Base-by-base conservation (phyloP, 2,888 invertebrate species). In the Dendrolimus pini region DNA sequence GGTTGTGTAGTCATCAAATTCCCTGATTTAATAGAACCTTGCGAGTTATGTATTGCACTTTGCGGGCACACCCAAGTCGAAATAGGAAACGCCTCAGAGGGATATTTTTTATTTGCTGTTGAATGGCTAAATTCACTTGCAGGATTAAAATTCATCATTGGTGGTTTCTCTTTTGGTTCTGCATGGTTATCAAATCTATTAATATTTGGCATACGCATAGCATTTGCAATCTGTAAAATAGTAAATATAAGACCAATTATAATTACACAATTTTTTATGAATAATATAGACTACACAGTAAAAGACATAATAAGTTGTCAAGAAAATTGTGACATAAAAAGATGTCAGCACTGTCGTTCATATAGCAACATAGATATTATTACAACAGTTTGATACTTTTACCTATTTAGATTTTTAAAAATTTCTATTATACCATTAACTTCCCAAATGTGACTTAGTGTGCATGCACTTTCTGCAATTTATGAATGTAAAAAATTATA, bases 141-240 rank as follows among this genome's bases (percentile, higher is more conserved):
- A 9, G 12, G 9, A 47, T 47, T 47, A 12, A 47, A 47, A 9
- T 47, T 53, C 55, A 72, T 65, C 56, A 62, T 63, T 54, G 74
- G 78, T 58, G 83, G 82, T 2, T 61, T 62, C 9, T 76, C 76
- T 10, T 65, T 67, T 54, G 85, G 85, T 66, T 87, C 86, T 57
- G 80, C 77, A 60, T 72, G 80, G 55, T 68, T 65, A 53, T 68
- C 63, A 54, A 58, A 59, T 56, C 59, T 62, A 53, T 62, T 58
- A 13, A 67, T 71, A 55, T 75, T 76, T 41, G 57, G 64, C 2
- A 53, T 58, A 58, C 75, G 30, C 30, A 30, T 73, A 9, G 78
- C 82, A 64, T 77, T 83, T 65, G 79, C 77, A 56, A 80, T 75
- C 87, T 87, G 70, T 54, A 66, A 65, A 55, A 61, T 55, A 55